Base-by-base conservation (phyloP, 2,113 vertebrate genomes). In the Heterotis niloticus region DNA sequence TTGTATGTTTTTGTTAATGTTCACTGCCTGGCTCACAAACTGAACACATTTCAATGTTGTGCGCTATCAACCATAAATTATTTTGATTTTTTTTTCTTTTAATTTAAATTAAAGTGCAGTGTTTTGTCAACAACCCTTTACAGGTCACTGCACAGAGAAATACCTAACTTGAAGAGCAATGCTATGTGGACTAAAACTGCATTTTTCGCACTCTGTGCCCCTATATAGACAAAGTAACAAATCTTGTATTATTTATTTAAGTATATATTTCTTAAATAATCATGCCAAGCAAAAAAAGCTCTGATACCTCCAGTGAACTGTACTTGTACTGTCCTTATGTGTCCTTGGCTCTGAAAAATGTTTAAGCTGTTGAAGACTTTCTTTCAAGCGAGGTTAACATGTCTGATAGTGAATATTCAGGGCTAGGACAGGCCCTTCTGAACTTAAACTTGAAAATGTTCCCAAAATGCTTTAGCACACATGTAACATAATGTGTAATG, bases 401-500 rank as follows among this genome's bases (percentile, higher is more conserved):
- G 57, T 60, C 14, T 26, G 18, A 74, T n/a, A 65, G 29, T 23
- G 23, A 56, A 73, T 74, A 52, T 74, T 65, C 56, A 34, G 78
- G 13, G 60, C 62, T 75, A 54, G 51, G 17, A 20, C 29, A 65
- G 23, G 17, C 16, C 59, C 57, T 56, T 34, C 62, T 75, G 70
- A 65, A 75, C 78, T 64, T 65, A 73, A 64, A 79, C 78, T 79
- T 79, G 70, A 79, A 79, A n/a, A 34, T 20, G 34, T 44, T 69
- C 78, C 69, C 68, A 74, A 73, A 69, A 51, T 70, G 5, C 0
- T 75, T 18, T 18, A 57, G 69, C 16, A 29, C 57, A 59, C 57
- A 79, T 26, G 24, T 34, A 24, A 57, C 34, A 44, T 75, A 57
- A 44, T 44, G 24, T 75, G 26, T 28, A 64, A 54, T 54, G 68